Evolutionary conservation across 2,797 vertebrate genomes (phyloP).

Genomic region (Siniperca scherzeri): DNA sequence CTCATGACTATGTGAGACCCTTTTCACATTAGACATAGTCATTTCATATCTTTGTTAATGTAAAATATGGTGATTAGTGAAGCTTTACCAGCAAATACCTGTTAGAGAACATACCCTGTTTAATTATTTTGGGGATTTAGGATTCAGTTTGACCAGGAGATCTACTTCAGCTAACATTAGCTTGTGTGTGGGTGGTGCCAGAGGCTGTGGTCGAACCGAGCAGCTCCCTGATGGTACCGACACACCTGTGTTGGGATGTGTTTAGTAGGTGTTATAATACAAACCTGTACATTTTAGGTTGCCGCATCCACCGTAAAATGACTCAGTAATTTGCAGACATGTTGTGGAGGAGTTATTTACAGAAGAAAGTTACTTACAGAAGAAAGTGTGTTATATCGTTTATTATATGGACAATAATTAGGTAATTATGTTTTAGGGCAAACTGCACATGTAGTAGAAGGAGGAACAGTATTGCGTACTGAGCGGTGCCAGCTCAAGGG

Average conservation of each 20-base stretch:
- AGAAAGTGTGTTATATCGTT: not conserved
- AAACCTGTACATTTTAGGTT: not conserved
- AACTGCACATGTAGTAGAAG: no score
- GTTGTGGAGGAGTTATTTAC: not conserved
- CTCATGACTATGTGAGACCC: no score
- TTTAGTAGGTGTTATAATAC: not conserved
- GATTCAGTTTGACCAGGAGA: not conserved
- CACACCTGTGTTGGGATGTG: not conserved
- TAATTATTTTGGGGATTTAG: not conserved
- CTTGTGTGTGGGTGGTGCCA: slow-evolving; percentile 30
- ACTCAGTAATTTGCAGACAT: not conserved
- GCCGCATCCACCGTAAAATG: not conserved
- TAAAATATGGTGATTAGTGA: not conserved
- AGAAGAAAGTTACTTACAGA: no score
- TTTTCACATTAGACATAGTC: no score
- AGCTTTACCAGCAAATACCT: not conserved
- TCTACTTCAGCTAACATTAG: slow-evolving; percentile 32
- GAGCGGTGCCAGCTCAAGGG: slow-evolving; percentile 4
- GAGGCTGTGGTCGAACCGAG: slow-evolving; percentile 5
- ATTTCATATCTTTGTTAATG: not conserved
- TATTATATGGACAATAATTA: not conserved
- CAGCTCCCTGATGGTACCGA: not conserved
- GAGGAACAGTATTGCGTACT: not conserved
- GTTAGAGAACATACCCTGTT: not conserved
- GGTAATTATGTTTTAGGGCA: not conserved